phyloP scores from a whole-genome alignment of 2,797 vertebrate species.

The Muscicapa striata region DNA sequence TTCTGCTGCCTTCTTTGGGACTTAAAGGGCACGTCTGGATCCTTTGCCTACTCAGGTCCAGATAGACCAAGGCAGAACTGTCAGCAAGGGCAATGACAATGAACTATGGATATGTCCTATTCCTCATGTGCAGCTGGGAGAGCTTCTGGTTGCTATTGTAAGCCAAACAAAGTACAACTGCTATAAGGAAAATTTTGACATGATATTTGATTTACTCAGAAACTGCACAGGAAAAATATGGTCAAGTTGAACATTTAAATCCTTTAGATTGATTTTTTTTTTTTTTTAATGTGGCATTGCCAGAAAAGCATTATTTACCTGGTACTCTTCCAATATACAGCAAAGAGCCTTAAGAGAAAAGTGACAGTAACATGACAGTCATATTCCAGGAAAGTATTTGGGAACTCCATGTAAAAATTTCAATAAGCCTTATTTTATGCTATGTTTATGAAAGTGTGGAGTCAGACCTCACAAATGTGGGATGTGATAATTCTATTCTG shows the following conservation, averaged over 20 bases:
- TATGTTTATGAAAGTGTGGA: background rate
- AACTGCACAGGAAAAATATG: background rate
- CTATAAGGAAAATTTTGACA: background rate
- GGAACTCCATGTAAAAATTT: background rate
- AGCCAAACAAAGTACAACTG: background rate
- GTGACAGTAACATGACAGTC: background rate
- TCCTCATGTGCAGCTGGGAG: accelerated
- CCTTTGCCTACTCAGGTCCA: background rate
- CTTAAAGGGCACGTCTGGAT: background rate
- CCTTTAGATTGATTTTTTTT: background rate
- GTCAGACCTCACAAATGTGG: constrained; percentile 21
- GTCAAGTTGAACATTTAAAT: background rate
- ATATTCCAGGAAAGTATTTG: background rate
- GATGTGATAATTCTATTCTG: constrained; percentile 30
- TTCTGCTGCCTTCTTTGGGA: background rate
- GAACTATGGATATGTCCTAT: background rate
- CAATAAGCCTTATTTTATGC: background rate
- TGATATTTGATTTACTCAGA: background rate
- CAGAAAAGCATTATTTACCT: background rate
- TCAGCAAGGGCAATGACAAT: background rate
- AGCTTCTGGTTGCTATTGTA: background rate
- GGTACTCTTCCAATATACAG: background rate
- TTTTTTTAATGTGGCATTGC: background rate
- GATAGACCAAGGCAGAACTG: background rate
- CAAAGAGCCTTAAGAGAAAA: background rate